These are phyloP conservation scores for Muscicapa adusta DNA, from an alignment of 2,113 vertebrate species.

Conservation along the genomic window DNA sequence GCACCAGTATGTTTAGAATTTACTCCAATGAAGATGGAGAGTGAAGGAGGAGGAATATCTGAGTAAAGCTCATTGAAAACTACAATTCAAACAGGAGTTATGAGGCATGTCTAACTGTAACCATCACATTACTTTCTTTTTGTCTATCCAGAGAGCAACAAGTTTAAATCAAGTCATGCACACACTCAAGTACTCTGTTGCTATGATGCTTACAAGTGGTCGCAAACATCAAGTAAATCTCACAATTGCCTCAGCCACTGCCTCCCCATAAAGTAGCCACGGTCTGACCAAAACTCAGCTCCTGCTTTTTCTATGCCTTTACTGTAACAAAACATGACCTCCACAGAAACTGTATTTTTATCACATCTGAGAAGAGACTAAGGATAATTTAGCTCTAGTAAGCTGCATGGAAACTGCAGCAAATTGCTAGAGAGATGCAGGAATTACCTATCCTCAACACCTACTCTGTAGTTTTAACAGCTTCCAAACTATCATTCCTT, in stretches of 20 bases:
- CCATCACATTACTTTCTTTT: not conserved
- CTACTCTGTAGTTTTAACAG: not conserved
- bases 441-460: not conserved
- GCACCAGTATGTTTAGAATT: not conserved
- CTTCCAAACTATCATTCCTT: not conserved
- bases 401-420: not conserved
- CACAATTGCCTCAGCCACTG: not conserved
- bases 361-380: not conserved
- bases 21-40: not conserved
- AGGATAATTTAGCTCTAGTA: not conserved
- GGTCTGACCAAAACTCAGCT: not conserved
- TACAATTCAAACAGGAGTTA: not conserved
- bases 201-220: not conserved
- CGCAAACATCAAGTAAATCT: not conserved
- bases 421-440: not conserved
- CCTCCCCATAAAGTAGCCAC: not conserved
- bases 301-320: not conserved
- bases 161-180: not conserved
- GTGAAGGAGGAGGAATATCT: not conserved
- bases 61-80: not conserved
- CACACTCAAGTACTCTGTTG: not conserved
- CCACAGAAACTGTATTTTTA: not conserved
- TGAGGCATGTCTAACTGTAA: not conserved
- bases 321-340: not conserved
- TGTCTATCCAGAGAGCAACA: not conserved